A percentile compares a stretch with the other conserved stretches of the same genome.
These are phyloP conservation scores for Gavia stellata DNA, from an alignment of 2,113 vertebrate genomes.

Conservation along the genomic window DNA sequence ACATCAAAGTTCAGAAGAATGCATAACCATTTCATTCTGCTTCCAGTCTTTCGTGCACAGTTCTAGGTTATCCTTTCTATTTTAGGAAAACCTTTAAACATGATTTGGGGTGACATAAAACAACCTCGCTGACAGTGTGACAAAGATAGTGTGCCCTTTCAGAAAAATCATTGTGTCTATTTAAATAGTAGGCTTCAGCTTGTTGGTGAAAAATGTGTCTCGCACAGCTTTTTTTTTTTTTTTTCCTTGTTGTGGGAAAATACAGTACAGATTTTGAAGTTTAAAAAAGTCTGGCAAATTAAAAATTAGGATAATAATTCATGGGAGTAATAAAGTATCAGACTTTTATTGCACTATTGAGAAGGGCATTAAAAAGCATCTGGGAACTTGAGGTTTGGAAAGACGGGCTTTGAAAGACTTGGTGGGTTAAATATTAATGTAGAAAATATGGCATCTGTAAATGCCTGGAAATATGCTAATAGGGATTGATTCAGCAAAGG, in stretches of 20 bases:
- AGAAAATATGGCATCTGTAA: constrained; percentile 76
- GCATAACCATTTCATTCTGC: constrained; percentile 38
- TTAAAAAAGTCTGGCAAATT: constrained; percentile 75
- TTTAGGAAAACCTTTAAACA: constrained; percentile 43
- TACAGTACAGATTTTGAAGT: constrained; percentile 73
- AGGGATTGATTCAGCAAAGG: neutral
- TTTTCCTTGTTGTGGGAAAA: constrained; percentile 60
- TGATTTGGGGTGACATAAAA: constrained; percentile 45
- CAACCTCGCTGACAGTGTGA: constrained; percentile 29
- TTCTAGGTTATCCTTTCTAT: constrained; percentile 48
- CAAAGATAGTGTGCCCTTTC: constrained; percentile 14
- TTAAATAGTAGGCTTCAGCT: constrained; percentile 67
- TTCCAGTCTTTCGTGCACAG: constrained; percentile 15
- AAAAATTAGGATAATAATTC: constrained; percentile 78
- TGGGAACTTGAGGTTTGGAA: constrained; percentile 69
- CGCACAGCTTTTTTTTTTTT: constrained; percentile 2
- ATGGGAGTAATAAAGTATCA: constrained; percentile 77
- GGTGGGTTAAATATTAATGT: constrained; percentile 78
- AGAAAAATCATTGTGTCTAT: constrained; percentile 53
- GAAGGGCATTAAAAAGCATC: constrained; percentile 79
- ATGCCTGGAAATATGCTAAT: constrained; percentile 63
- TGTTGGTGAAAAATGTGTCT: constrained; percentile 55
- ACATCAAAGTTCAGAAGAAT: constrained; percentile 44
- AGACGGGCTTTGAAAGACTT: constrained; percentile 71
- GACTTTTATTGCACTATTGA: constrained; percentile 77